Conservation (phyloP, 2,113 vertebrate genomes). For the Pseudorasbora parva region DNA sequence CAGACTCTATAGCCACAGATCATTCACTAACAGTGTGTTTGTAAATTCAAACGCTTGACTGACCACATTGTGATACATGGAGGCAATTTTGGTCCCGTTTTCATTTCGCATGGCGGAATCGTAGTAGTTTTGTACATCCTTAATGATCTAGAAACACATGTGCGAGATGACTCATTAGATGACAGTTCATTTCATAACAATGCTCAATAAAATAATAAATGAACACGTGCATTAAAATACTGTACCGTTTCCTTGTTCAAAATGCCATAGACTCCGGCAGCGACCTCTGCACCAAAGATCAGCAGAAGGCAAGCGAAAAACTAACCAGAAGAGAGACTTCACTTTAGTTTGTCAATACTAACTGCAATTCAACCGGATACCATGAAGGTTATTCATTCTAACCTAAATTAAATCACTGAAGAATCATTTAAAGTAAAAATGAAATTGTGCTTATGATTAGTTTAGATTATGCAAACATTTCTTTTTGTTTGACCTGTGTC, state of each 20-base stretch:
- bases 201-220: background rate
- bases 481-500: background rate
- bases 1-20: background rate
- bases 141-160: constrained; percentile 78
- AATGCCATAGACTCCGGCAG: constrained; percentile 94
- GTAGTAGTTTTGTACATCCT: constrained; percentile 87
- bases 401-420: no score
- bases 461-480: background rate
- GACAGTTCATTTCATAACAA: background rate
- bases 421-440: no score
- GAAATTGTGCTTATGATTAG: no score
- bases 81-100: constrained; percentile 66
- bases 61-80: constrained; percentile 70
- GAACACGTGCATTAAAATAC: constrained; percentile 7
- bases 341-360: background rate
- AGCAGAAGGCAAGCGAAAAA: constrained; percentile 94
- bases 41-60: constrained; percentile 48
- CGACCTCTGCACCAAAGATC: constrained; percentile 94
- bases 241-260: constrained; percentile 86
- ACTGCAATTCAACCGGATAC: background rate
- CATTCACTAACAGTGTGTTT: background rate
- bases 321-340: constrained; percentile 70
- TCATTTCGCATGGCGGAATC: constrained; percentile 67
- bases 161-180: background rate
- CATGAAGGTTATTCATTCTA: background rate